These are phyloP conservation scores for Macroglossus sobrinus DNA, from an alignment of 2,113 vertebrate genomes.

Conservation along the genomic window DNA sequence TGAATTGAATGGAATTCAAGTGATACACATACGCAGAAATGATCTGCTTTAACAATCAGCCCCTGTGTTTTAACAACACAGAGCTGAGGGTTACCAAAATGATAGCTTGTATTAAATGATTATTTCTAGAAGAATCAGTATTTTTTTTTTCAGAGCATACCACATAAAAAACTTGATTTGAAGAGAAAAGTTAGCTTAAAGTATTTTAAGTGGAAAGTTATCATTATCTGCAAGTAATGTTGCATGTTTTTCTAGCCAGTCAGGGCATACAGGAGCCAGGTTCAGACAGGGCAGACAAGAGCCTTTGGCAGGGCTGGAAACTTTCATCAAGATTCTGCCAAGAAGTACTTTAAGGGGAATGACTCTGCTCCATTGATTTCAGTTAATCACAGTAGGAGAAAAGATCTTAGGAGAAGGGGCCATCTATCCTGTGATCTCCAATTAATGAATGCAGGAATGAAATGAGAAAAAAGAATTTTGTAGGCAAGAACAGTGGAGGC, in stretches of 20 bases:
- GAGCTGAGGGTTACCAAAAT: not conserved
- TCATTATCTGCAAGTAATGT: not conserved
- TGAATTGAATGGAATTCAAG: constrained; percentile 11
- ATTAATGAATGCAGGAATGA: not conserved
- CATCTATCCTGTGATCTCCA: not conserved
- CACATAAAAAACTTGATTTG: not conserved
- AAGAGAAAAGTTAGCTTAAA: not conserved
- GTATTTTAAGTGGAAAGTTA: constrained; percentile 1
- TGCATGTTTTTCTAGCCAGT: not conserved
- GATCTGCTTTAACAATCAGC: not conserved
- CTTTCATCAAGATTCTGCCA: not conserved
- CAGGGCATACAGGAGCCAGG: not conserved
- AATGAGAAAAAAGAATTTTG: not conserved
- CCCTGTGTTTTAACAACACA: not conserved
- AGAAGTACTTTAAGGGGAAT: not conserved
- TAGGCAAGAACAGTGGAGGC: not conserved
- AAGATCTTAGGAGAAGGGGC: not conserved
- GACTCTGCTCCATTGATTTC: not conserved
- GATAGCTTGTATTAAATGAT: not conserved
- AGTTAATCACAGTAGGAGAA: not conserved
- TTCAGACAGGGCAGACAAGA: constrained; percentile 5
- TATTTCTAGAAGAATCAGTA: not conserved
- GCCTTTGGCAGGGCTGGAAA: not conserved
- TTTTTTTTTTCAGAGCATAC: constrained; percentile 5
- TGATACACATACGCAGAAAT: not conserved